Percentiles rank a stretch among this genome's conserved stretches.
Evolutionary conservation across 2,888 invertebrate genomes (phyloP).

Genomic region (Cephus nigrinus): DNA sequence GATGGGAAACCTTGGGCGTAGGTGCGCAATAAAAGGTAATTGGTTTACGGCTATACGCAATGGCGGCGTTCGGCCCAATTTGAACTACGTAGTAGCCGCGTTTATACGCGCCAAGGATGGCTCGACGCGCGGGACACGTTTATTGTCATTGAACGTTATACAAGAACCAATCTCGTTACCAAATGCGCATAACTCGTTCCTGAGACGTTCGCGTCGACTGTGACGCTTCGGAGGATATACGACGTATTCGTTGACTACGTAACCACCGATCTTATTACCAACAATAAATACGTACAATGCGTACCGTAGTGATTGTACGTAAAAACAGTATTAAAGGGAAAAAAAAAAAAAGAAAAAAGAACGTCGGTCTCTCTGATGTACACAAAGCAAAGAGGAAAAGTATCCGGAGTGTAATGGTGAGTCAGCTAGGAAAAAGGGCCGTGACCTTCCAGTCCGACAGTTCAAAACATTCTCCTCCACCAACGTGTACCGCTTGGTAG

Average conservation of each 20-base stretch:
- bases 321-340: not conserved
- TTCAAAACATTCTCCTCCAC: not conserved
- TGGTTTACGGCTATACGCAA: not conserved
- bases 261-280: not conserved
- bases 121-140: not conserved
- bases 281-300: not conserved
- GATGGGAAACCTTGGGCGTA: not conserved
- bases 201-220: not conserved
- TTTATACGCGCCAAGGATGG: not conserved
- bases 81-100: not conserved
- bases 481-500: not conserved
- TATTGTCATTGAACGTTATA: not conserved
- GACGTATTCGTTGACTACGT: not conserved
- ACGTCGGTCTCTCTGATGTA: slow-evolving; percentile 21
- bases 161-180: not conserved
- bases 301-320: not conserved
- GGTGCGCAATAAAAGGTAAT: not conserved
- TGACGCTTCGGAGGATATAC: not conserved
- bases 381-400: slow-evolving; percentile 13
- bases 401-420: slow-evolving; percentile 14
- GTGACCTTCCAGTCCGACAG: slow-evolving; percentile 24
- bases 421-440: slow-evolving; percentile 27
- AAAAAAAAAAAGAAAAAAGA: not conserved
- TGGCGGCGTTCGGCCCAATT: not conserved
- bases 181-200: not conserved